Base-by-base conservation (phyloP, 2,113 vertebrate species). In the Gavialis gangeticus region DNA sequence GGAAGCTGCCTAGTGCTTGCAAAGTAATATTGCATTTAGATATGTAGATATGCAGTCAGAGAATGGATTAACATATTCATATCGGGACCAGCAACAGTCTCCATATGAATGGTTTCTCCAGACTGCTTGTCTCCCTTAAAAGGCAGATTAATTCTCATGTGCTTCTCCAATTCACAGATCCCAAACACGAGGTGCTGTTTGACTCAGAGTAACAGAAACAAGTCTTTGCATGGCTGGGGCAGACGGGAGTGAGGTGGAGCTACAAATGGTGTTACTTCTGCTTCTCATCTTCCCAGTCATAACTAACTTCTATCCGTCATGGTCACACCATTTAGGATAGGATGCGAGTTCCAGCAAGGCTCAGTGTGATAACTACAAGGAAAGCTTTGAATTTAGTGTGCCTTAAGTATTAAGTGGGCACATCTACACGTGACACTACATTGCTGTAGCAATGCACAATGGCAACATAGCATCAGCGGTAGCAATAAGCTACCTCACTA, bases 61-160 rank as follows among this genome's bases (percentile, higher is more conserved):
- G 69, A 85, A 89, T 58, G 66, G 80, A 66, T n/a, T 54, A 56
- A 28, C 89, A 66, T 75, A 93, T 86, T 92, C 92, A 82, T 77
- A 75, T 27, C 62, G 58, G 22, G 18, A 84, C 76, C 77, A 77
- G 8, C 80, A 75, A 34, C 10, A 80, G 15, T 71, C 79, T 91
- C 91, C 94, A 88, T 46, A 46, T 46, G 46, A 46, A 46, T 46
- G 46, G 46, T 46, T 46, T 91, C 62, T 93, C 27, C 71, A 59
- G 75, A 34, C 15, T 67, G 37, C 46, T 27, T 82, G 60, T 62
- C 57, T 13, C 86, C 94, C 93, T 85, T 78, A 89, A 92, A 83
- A 84, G 30, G 63, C 1, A 0, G 1, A 1, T 64, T 67, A 69
- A 87, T 83, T 59, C 67, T 77, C 55, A 69, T 77, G 87, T 75